Evolutionary conservation across 2,797 vertebrate genomes (phyloP), one percentile per base, ranked within the genome.

Genomic region (Hippoglossus hippoglossus): DNA sequence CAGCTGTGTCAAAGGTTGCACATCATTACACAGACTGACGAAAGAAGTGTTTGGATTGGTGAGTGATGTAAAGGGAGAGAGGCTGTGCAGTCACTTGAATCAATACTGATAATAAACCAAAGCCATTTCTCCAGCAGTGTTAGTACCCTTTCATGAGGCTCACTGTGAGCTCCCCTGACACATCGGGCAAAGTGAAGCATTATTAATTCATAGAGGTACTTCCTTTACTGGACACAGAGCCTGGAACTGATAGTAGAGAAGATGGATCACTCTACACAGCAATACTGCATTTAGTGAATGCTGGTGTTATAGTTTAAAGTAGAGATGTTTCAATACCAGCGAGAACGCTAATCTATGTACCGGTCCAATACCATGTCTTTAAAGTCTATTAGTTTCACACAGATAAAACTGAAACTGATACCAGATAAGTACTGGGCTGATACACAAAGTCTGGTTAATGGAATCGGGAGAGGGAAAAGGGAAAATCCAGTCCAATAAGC

Each of bases 201-300:
- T 74, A 91, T 74, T 91, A 87, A 93, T 94, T 92, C 88, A 94
- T 90, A 71, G 70, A 49, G 50, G 49, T 62, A 67, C 75, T 84
- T 89, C 84, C 73, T 86, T 73, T 79, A 56, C 55, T 73, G 84
- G 67, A 83, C 79, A 75, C 65, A 58, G 67, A 79, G 54, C 65
- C 56, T 22, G 47, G 49, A 80, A 64, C 44, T 57, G 67, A 76
- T 28, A 79, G 60, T 11, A 71, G 58, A 60, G 63, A 55, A 64
- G 57, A 67, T 65, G 74, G 71, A 77, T 70, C 63, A 50, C 71
- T 63, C 62, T 52, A 75, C 39, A 52, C 50, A 79, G 31, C 53
- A 68, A 62, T 28, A 60, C 66, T 21, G 52, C 64, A 51, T 66
- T 24, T 61, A 22, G 50, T n/a, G 63, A 60, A 57, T 24, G 44